A percentile compares a stretch with the other conserved stretches of the same genome.
These are phyloP conservation scores for Trachelus tabidus DNA, from an alignment of 2,888 invertebrate species.

Conservation along the genomic window DNA sequence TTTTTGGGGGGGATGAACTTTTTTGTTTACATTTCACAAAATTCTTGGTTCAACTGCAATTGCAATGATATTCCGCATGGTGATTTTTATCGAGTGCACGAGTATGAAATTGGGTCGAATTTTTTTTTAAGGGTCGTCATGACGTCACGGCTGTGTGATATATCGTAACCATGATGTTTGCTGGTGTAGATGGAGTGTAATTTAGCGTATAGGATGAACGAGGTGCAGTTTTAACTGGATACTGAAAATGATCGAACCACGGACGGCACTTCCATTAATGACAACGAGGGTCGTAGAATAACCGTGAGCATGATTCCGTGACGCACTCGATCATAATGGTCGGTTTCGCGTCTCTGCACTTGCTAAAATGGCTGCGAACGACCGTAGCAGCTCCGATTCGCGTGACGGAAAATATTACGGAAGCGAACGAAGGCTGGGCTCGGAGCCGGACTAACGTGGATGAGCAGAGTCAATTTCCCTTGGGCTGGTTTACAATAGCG, in stretches of 20 bases:
- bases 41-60: not conserved
- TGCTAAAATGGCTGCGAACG: not conserved
- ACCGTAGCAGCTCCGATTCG: not conserved
- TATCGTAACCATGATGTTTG: not conserved
- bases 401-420: not conserved
- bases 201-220: not conserved
- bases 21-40: not conserved
- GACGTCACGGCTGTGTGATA: not conserved
- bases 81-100: not conserved
- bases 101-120: not conserved
- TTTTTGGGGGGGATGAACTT: not conserved
- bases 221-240: not conserved
- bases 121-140: not conserved
- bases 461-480: not conserved
- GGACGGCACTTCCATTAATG: not conserved
- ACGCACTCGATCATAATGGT: not conserved
- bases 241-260: not conserved
- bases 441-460: not conserved
- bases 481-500: not conserved
- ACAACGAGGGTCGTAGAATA: not conserved
- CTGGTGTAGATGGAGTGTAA: not conserved
- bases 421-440: not conserved
- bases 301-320: not conserved
- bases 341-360: not conserved
- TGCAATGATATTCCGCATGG: not conserved